A percentile compares a stretch with the other conserved stretches of the same genome.
phyloP scores from a whole-genome alignment of 2,113 vertebrate genomes.

The Protomyctophum bolini region DNA sequence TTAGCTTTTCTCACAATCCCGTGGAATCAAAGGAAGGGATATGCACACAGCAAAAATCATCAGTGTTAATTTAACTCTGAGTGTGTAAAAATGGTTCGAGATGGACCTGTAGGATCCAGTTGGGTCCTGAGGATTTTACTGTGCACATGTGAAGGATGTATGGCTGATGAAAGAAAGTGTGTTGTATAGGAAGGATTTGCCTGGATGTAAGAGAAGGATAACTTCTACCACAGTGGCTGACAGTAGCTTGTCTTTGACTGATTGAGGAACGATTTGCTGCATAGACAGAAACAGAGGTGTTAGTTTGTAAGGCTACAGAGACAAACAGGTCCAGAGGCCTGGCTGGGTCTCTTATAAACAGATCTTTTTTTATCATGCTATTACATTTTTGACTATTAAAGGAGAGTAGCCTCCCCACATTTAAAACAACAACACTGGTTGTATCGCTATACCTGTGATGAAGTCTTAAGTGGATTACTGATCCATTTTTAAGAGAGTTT shows the following conservation, averaged over 20 bases:
- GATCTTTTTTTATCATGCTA: neutral
- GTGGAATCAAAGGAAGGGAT: constrained; percentile 36
- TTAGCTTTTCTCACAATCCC: constrained; percentile 36
- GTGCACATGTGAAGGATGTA: constrained; percentile 10
- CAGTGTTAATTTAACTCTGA: too few species aligned
- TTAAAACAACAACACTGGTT: too few species aligned
- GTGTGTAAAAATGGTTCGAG: too few species aligned
- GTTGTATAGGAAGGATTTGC: constrained; percentile 28
- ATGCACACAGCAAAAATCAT: neutral
- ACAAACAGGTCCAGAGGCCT: neutral
- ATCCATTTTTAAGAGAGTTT: too few species aligned
- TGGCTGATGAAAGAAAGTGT: constrained; percentile 9
- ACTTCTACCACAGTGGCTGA: constrained; percentile 6
- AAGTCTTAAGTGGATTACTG: too few species aligned
- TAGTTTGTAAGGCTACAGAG: neutral
- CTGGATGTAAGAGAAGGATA: constrained; percentile 30
- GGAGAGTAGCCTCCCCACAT: too few species aligned
- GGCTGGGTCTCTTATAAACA: neutral
- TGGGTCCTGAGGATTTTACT: too few species aligned
- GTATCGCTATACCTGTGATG: too few species aligned
- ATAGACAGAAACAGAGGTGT: neutral
- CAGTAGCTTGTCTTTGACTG: neutral
- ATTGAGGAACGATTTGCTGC: neutral
- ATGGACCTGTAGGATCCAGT: too few species aligned
- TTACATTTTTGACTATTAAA: too few species aligned